These are phyloP conservation scores for Calycopis cecrops DNA, from an alignment of 1,140 invertebrate genomes.

Conservation along the genomic window DNA sequence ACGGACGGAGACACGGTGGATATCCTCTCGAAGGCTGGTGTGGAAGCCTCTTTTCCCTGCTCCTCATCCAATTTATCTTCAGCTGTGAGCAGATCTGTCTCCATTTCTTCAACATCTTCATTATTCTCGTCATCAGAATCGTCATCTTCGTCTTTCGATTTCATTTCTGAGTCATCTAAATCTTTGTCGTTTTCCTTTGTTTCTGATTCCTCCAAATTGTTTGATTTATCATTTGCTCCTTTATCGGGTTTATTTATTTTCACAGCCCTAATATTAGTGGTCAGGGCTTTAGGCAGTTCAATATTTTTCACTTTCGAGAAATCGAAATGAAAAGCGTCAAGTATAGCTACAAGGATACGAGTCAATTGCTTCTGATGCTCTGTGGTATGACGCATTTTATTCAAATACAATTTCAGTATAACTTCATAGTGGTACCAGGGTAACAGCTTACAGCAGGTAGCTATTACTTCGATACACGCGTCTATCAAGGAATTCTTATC, in stretches of 20 bases:
- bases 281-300: conserved; percentile 52
- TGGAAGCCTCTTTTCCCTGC: conserved; percentile 36
- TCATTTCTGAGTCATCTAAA: conserved; percentile 19
- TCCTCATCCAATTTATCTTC: conserved; percentile 54
- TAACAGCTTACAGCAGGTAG: conserved; percentile 83
- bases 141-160: conserved; percentile 36
- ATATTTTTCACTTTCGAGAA: conserved; percentile 78
- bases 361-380: conserved; percentile 90
- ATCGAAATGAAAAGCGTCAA: conserved; percentile 96
- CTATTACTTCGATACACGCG: conserved; percentile 85
- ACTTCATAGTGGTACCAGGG: conserved; percentile 92
- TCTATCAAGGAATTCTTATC: conserved; percentile 90
- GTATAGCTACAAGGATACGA: conserved; percentile 86
- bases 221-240: conserved; percentile 10
- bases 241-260: conserved; percentile 21
- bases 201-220: conserved; percentile 28
- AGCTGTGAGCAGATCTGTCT: conserved; percentile 41
- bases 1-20: conserved; percentile 79
- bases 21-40: conserved; percentile 75
- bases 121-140: conserved; percentile 41
- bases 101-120: conserved; percentile 38
- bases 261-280: conserved; percentile 35
- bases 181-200: conserved; percentile 21
- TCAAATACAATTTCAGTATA: conserved; percentile 87
- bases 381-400: conserved; percentile 80